These are phyloP conservation scores for Gavia stellata DNA, from an alignment of 2,113 vertebrate genomes.

Conservation along the genomic window DNA sequence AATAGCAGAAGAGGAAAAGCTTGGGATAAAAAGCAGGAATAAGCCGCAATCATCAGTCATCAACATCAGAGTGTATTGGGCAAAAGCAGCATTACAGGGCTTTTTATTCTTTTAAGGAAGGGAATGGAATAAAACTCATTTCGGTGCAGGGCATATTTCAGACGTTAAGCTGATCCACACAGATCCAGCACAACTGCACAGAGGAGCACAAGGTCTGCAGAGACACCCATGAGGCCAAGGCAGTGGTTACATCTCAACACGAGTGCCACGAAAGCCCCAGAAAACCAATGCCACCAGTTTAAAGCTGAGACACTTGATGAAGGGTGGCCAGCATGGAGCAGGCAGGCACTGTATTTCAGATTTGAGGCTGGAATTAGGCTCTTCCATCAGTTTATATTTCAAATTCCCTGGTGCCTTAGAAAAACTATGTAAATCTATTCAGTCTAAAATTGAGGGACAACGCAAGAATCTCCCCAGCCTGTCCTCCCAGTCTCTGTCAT, in stretches of 20 bases:
- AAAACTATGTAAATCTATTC: background rate
- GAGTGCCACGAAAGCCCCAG: background rate
- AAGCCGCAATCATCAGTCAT: slow-evolving; percentile 3
- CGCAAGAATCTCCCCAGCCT: background rate
- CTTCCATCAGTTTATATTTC: background rate
- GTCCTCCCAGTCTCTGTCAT: background rate
- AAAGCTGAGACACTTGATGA: background rate
- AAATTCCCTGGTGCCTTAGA: background rate
- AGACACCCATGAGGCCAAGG: background rate
- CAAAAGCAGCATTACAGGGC: background rate
- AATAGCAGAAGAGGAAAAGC: background rate
- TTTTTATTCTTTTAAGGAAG: background rate
- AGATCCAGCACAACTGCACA: rapidly evolving
- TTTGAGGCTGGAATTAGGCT: background rate
- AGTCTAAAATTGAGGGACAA: background rate
- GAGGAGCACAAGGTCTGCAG: background rate
- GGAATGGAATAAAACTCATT: background rate
- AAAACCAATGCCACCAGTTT: background rate
- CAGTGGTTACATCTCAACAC: background rate
- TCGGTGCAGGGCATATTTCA: background rate
- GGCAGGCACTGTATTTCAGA: background rate
- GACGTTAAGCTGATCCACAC: background rate
- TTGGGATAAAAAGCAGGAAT: slow-evolving; percentile 9
- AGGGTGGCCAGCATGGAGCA: rapidly evolving
- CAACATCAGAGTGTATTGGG: background rate